phyloP scores from a whole-genome alignment of 2,113 vertebrate genomes.

The Ploceus nigricollis region DNA sequence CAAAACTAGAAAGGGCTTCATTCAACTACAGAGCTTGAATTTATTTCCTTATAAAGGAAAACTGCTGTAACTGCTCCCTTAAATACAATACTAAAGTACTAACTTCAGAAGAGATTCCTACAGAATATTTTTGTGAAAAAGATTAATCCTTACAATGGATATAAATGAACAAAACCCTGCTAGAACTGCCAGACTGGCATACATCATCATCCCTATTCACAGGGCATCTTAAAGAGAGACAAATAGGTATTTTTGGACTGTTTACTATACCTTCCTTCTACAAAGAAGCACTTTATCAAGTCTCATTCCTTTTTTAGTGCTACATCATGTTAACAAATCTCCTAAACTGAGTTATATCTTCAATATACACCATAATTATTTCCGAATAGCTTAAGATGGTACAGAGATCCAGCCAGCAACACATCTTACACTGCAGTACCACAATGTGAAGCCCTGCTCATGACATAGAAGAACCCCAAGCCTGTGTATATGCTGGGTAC shows the following conservation, averaged over 20 bases:
- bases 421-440: background rate
- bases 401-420: background rate
- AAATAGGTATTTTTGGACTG: background rate
- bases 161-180: background rate
- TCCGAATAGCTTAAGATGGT: background rate
- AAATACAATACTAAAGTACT: background rate
- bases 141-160: background rate
- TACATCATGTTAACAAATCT: background rate
- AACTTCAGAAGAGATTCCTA: background rate
- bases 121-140: background rate
- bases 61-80: background rate
- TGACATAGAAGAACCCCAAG: fast-evolving
- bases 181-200: background rate
- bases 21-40: background rate
- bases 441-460: background rate
- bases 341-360: background rate
- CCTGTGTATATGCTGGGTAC: background rate
- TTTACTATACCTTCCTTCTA: background rate
- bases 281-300: background rate
- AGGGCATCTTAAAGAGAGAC: background rate
- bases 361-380: background rate
- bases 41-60: background rate
- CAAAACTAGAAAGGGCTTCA: background rate
- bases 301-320: background rate
- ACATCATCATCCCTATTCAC: background rate